These are phyloP conservation scores for Rhimphoctona megacephalus DNA, from an alignment of 2,888 invertebrate genomes.

Conservation along the genomic window DNA sequence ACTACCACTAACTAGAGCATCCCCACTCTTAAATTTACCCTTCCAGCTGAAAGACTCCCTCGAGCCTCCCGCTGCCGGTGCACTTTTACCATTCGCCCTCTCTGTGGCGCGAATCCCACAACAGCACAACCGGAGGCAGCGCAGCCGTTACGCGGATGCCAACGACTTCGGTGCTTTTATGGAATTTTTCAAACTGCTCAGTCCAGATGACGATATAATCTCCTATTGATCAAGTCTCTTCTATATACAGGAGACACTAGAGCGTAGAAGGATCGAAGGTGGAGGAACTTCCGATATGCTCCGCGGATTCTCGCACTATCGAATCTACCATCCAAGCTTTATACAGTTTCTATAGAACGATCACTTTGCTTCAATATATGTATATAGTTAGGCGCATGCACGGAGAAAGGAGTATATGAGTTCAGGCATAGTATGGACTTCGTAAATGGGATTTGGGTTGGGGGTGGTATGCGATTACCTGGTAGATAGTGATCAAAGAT, in stretches of 20 bases:
- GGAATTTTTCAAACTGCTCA: conserved; percentile 82
- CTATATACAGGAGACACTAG: conserved; percentile 36
- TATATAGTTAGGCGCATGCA: conserved; percentile 22
- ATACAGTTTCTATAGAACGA: conserved; percentile 56
- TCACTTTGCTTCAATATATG: conserved; percentile 26
- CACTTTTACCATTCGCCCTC: conserved; percentile 51
- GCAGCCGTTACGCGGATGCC: conserved; percentile 68
- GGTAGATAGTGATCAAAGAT: conserved; percentile 61
- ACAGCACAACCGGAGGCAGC: conserved; percentile 59
- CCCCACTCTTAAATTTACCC: conserved; percentile 72
- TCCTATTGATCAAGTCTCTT: conserved; percentile 82
- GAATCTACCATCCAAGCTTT: conserved; percentile 41
- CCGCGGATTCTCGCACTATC: conserved; percentile 57
- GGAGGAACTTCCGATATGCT: conserved; percentile 57
- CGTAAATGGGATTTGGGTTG: conserved; percentile 45
- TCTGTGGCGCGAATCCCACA: conserved; percentile 36
- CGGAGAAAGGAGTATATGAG: conserved; percentile 43
- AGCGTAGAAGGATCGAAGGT: conserved; percentile 4
- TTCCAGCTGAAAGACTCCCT: conserved; percentile 64
- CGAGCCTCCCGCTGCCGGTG: conserved; percentile 41
- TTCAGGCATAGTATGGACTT: conserved; percentile 44
- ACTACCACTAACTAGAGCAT: conserved; percentile 61
- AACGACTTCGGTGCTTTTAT: conserved; percentile 82
- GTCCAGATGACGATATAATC: conserved; percentile 83
- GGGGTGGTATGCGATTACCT: conserved; percentile 48